Percentiles rank a stretch among this genome's conserved stretches.
These are phyloP conservation scores for Sabellastarte sp. DNA, from an alignment of 2,888 invertebrate species.

Conservation along the genomic window DNA sequence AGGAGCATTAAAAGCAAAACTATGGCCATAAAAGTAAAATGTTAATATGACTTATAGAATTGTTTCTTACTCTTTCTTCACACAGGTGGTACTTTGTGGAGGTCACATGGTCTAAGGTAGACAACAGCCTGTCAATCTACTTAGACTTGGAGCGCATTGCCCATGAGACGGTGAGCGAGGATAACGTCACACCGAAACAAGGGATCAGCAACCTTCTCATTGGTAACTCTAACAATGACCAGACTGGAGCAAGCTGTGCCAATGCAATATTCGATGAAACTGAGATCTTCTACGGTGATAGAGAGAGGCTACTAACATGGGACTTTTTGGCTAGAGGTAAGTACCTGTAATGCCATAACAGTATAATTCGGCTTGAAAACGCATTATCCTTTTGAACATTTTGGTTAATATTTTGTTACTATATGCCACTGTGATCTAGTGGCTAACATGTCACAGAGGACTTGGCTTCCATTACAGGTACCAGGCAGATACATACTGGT, in stretches of 20 bases:
- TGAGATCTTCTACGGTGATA: background rate
- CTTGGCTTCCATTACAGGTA: no score
- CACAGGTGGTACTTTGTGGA: background rate
- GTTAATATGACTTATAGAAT: no score
- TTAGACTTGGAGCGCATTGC: background rate
- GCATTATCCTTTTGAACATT: no score
- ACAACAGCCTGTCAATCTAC: background rate
- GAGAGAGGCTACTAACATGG: constrained; percentile 29
- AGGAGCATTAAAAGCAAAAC: no score
- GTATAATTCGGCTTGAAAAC: no score
- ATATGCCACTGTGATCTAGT: background rate
- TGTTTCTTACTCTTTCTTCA: no score
- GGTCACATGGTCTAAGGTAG: background rate
- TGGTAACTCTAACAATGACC: background rate
- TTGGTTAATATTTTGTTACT: no score
- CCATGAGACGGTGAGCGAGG: background rate
- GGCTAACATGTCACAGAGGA: no score
- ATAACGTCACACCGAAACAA: background rate
- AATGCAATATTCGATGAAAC: background rate
- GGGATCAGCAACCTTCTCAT: background rate
- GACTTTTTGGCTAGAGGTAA: constrained; percentile 30
- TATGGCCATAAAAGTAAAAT: no score
- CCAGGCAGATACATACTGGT: no score
- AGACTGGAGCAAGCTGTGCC: background rate
- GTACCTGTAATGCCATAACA: constrained; percentile 2